Evolutionary conservation across 2,888 invertebrate genomes (phyloP), one percentile per base, ranked within the genome.

Genomic region (Euclidia mi): DNA sequence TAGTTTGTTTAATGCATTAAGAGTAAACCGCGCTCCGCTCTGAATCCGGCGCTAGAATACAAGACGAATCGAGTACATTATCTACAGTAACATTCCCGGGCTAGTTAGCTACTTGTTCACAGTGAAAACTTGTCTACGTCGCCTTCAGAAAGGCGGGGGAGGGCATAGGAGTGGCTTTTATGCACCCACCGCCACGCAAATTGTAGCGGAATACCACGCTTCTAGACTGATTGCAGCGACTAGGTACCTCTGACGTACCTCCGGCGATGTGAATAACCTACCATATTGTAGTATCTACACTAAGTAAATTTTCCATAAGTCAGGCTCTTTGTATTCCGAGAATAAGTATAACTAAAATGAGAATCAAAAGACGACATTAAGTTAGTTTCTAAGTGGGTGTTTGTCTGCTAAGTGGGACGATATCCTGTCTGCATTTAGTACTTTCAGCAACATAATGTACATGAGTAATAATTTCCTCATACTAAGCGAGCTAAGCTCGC

Each of bases 31-130:
- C 64, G 51, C 75, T 73, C 68, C 65, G 52, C 70, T 71, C 62
- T 55, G 65, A 72, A 73, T 71, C 71, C 76, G 46, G 45, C 59
- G 78, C 70, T 80, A 84, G 86, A 87, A 87, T 87, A 80, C 85
- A 84, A 86, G 88, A 88, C 81, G 87, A 84, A 89, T 88, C 78
- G 85, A 79, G 84, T 78, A 80, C 82, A 87, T 87, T 87, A 86
- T 85, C 87, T 78, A 76, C 82, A 84, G 83, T 77, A 80, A 84
- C 82, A 81, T 82, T 78, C 73, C 67, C 71, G 72, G 74, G 79
- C 84, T 88, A 88, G 88, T 88, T 87, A 87, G 85, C 81, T 84
- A 77, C 79, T 80, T 81, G 82, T 83, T 83, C 82, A 59, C 73
- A 66, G 72, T 75, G 67, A 81, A 79, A 88, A 88, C 88, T 87